Evolutionary conservation across 2,888 invertebrate species (phyloP), one percentile per base, ranked within the genome.

Genomic region (Xestia c-nigrum): DNA sequence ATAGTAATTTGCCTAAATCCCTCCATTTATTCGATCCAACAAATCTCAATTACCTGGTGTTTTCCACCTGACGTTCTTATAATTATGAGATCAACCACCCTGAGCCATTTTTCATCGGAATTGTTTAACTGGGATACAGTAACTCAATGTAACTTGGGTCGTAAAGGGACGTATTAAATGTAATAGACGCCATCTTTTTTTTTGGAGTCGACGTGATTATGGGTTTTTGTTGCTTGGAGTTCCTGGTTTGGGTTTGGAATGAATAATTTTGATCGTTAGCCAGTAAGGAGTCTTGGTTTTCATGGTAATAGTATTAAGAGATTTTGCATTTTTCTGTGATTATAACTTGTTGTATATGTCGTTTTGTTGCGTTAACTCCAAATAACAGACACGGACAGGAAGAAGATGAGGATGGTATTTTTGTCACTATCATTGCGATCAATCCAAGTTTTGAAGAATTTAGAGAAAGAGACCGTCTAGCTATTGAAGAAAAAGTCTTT

Each of bases 11-110:
- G 12, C 24, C 31, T 1, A 43, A 75, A 72, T 61, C 24, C 24
- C 46, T 2, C n/a, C 50, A 59, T 46, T 78, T 69, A 50, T 38
- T 12, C 31, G n/a, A 14, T 38, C 19, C 67, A 38, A 73, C 59
- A 47, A 52, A 79, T 71, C 67, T 71, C 70, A 67, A 71, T 76
- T 71, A 64, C 52, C 40, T 24, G 5, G 3, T 43, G 40, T 52
- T 71, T 84, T 84, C 47, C 72, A 74, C 76, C 76, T 80, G 65
- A 57, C 31, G 12, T 61, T 68, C 12, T 31, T 24, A 61, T 65
- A 76, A 83, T 83, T 76, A 83, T 21, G 50, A 57, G 61, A 69
- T 73, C 70, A 52, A 50, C 80, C 31, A n/a, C 67, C 52, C 46
- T 76, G 12, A 7, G 31, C 19, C n/a, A 31, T 76, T 71, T 83